phyloP scores from a whole-genome alignment of 2,888 invertebrate genomes.

The Lithophane semibrunnea region DNA sequence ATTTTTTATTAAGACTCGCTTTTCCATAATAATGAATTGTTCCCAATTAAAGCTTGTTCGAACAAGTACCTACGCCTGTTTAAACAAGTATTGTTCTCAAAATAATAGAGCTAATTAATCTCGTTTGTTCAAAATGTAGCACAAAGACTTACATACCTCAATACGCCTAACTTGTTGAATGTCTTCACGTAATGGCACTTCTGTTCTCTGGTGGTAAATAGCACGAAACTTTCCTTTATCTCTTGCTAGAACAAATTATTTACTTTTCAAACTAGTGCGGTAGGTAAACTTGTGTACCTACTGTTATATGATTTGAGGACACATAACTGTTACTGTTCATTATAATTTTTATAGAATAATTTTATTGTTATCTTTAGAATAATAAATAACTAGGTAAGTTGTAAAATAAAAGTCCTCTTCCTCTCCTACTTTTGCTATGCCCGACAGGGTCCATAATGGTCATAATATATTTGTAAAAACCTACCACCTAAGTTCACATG shows the following conservation, averaged over 20 bases:
- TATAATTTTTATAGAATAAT: too few relatives aligned
- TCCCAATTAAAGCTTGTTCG: slow-evolving; percentile 32
- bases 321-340: neutral
- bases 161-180: slow-evolving; percentile 81
- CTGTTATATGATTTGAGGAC: slow-evolving; percentile 46
- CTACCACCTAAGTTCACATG: too few relatives aligned
- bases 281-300: slow-evolving; percentile 41
- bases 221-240: slow-evolving; percentile 87
- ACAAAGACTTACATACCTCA: slow-evolving; percentile 75
- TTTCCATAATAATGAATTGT: slow-evolving; percentile 19
- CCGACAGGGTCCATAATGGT: too few relatives aligned
- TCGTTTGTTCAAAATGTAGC: slow-evolving; percentile 33
- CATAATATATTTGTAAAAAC: too few relatives aligned
- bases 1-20: neutral
- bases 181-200: slow-evolving; percentile 73
- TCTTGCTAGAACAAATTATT: slow-evolving; percentile 83
- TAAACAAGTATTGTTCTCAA: slow-evolving; percentile 45
- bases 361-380: too few relatives aligned
- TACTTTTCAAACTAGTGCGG: slow-evolving; percentile 51
- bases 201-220: slow-evolving; percentile 74
- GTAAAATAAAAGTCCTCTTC: too few relatives aligned
- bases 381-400: too few relatives aligned
- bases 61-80: slow-evolving; percentile 23
- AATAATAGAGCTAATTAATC: slow-evolving; percentile 56
- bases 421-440: too few relatives aligned